Evolutionary conservation across 2,113 vertebrate genomes (phyloP).

Genomic region (Ailuropoda melanoleuca): DNA sequence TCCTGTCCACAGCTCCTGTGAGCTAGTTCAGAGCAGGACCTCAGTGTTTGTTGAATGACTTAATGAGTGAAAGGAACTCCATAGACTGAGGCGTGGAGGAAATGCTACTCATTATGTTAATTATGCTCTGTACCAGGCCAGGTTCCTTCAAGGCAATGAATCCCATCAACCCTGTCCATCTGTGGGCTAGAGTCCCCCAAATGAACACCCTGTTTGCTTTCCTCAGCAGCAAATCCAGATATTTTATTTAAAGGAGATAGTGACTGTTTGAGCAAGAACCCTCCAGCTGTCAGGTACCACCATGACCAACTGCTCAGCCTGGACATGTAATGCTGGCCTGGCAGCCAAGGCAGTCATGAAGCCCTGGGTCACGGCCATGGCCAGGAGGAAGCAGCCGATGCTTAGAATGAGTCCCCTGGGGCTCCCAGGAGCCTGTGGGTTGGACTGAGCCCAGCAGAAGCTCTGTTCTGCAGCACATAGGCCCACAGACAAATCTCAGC

Average conservation of each 20-base stretch:
- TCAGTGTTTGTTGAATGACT: neutral
- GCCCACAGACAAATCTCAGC: neutral
- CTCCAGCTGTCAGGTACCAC: neutral
- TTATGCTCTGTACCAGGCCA: neutral
- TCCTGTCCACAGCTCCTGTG: rapidly evolving
- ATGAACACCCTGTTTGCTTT: neutral
- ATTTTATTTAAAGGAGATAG: neutral
- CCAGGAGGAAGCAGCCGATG: neutral
- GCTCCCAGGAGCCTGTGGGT: neutral
- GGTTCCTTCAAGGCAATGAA: neutral
- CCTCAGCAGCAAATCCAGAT: neutral
- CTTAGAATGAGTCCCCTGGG: neutral
- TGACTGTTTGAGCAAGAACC: neutral
- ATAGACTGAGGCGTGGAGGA: neutral
- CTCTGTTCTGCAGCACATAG: neutral
- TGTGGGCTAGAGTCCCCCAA: neutral
- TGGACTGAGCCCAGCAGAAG: neutral
- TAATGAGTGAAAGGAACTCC: neutral
- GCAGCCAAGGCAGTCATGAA: neutral
- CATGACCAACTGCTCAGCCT: rapidly evolving
- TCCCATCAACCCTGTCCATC: neutral
- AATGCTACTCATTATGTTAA: neutral
- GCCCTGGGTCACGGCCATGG: rapidly evolving
- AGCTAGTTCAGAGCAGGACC: neutral
- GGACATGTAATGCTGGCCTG: neutral